Evolutionary conservation across 2,888 invertebrate genomes (phyloP).

Genomic region (Kryphioiulus occultus): DNA sequence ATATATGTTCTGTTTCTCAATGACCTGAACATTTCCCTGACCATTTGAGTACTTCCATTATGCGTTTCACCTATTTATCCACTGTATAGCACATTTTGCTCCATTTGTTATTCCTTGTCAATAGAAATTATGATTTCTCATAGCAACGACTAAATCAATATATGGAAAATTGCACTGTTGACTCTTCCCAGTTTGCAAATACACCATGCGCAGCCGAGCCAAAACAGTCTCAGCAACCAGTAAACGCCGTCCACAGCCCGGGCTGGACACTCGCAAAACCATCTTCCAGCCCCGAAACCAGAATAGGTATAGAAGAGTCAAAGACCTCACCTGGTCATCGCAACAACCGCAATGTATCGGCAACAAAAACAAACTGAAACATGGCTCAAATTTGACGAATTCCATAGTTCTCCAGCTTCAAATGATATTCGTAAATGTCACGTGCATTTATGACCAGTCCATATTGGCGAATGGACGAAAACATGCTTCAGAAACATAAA

Average conservation of each 20-base stretch:
- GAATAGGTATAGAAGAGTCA: not conserved
- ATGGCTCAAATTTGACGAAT: not conserved
- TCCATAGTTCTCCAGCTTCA: not conserved
- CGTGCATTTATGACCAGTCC: not conserved
- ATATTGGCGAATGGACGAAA: not conserved
- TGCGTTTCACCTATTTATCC: not conserved
- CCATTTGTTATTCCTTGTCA: slow-evolving; percentile 31
- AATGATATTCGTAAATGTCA: not conserved
- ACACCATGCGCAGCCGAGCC: not conserved
- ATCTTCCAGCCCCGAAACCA: not conserved
- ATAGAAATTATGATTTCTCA: slow-evolving; percentile 35
- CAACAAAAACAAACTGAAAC: not conserved
- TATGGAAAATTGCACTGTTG: slow-evolving; percentile 31
- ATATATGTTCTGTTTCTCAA: not conserved
- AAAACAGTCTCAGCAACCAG: not conserved
- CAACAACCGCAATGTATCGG: not conserved
- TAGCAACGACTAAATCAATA: slow-evolving; percentile 30
- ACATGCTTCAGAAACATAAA: not conserved
- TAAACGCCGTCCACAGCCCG: not conserved
- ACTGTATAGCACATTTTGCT: not conserved
- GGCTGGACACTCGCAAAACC: not conserved
- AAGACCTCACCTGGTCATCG: not conserved
- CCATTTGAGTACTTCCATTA: not conserved
- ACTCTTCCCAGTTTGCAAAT: slow-evolving; percentile 18
- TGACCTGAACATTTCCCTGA: not conserved